Base-by-base conservation (phyloP, 2,113 vertebrate genomes). In the Apteryx owenii region DNA sequence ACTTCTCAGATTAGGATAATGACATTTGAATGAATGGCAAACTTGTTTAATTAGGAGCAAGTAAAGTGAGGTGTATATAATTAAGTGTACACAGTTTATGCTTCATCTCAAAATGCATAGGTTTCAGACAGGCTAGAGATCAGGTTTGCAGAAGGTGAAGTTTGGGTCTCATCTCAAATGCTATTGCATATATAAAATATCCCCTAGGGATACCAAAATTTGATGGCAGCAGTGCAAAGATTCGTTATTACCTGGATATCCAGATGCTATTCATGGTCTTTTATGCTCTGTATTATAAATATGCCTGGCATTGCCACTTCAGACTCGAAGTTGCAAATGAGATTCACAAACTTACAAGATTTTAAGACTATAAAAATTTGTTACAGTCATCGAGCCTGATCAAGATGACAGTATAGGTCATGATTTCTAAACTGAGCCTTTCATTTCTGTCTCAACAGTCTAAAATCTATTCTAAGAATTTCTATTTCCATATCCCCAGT, bases 211-310 rank as follows among this genome's bases (percentile, higher is more conserved):
- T 36, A 91, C 21, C n/a, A 71, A 64, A 70, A 78, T 85, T 50
- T 23, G 40, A 83, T 7, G 80, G 50, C 53, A 75, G 13, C 60
- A 78, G 14, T 62, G 71, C 88, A 90, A 65, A 90, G 79, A 80
- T 50, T 72, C 65, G 73, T 81, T 90, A 62, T 92, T 81, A 77
- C 71, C 44, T 84, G 46, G 7, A 70, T 58, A 86, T 36, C 29
- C 68, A 90, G 68, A 70, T 66, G 36, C 87, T 94, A 84, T 89
- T 95, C 90, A 73, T 38, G 90, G 77, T 78, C 86, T 73, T 95
- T 53, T 48, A 80, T 73, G 76, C 17, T 66, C 21, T 9, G 13
- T 2, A 22, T 93, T 90, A 85, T 69, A 91, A 94, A 92, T 73
- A 69, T 23, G 69, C 28, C 44, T 81, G 80, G 60, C 86, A 92